Evolutionary conservation across 1,140 invertebrate genomes (phyloP), one percentile per base, ranked within the genome.

Genomic region (Eriosoma lanigerum): DNA sequence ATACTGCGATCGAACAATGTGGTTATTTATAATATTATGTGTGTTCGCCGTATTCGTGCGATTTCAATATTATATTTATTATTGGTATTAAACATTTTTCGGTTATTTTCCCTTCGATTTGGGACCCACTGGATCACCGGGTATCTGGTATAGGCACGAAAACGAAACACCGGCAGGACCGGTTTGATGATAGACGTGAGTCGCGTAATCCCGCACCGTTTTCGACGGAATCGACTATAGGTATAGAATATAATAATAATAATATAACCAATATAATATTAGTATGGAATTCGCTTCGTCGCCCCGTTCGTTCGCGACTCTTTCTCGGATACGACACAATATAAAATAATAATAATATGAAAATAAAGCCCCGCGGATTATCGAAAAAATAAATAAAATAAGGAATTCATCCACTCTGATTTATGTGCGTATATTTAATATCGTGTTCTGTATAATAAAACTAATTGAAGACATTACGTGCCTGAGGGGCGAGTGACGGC

Each of bases 391-490:
- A 29, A 26, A 52, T n/a, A n/a, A 66, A 66, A 46, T 9, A 26
- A 78, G 48, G 48, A 78, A 48, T 19, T 3, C 8, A 38, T 38
- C 32, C 32, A 38, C 19, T 48, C 19, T 78, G 75, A 78, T 78
- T 78, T 78, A 78, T 78, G 50, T 68, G 38, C 38, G 5, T n/a
- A n/a, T n/a, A n/a, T n/a, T n/a, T n/a, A n/a, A n/a, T n/a, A n/a
- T n/a, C n/a, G n/a, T n/a, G n/a, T n/a, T n/a, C n/a, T 24, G 52
- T 44, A 38, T 75, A 78, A 78, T 78, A 78, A 78, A 78, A 78
- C 75, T 78, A 78, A 78, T 78, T 62, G 75, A 78, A 78, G 54
- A 78, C 75, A 78, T 78, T 78, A 78, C 38, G 54, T 29, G 50
- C 29, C 48, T 29, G 38, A 48, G 75, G 56, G 50, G 50, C 38